phyloP scores from a whole-genome alignment of 2,888 invertebrate species.

The Harmothoe impar region DNA sequence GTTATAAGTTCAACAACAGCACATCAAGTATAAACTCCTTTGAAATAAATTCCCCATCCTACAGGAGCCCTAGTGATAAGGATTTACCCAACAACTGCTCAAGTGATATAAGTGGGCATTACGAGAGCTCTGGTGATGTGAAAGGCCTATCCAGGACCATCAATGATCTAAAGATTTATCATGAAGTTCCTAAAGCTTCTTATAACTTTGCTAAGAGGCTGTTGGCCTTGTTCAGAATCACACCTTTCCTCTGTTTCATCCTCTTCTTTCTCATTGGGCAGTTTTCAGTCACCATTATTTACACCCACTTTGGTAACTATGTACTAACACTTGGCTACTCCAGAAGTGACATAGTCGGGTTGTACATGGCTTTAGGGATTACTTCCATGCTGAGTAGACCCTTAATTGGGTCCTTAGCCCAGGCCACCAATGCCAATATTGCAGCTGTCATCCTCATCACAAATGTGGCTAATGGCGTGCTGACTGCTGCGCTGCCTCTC shows the following conservation, averaged over 20 bases:
- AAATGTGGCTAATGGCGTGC: not conserved
- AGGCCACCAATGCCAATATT: not conserved
- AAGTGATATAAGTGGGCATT: too few relatives aligned
- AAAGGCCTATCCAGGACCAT: too few relatives aligned
- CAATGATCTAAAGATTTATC: not conserved
- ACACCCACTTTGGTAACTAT: slow-evolving; percentile 12
- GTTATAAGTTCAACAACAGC: too few relatives aligned
- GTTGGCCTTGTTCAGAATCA: not conserved
- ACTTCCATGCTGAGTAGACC: not conserved
- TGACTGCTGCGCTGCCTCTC: not conserved
- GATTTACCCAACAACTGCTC: too few relatives aligned
- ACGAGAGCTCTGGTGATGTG: too few relatives aligned
- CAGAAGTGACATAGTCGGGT: not conserved
- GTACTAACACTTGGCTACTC: too few relatives aligned
- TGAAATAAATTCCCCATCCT: too few relatives aligned
- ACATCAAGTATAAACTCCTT: too few relatives aligned
- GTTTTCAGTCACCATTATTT: not conserved
- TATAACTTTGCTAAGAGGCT: not conserved
- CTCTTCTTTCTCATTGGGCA: not conserved
- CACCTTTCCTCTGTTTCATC: not conserved
- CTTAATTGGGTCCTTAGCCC: not conserved
- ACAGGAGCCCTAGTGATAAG: too few relatives aligned
- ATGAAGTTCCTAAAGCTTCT: not conserved
- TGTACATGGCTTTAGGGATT: slow-evolving; percentile 29
- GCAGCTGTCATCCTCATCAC: not conserved